Percentiles rank a stretch among this genome's conserved stretches.
Conservation (phyloP, 1,140 invertebrate species). For the Limonius californicus region DNA sequence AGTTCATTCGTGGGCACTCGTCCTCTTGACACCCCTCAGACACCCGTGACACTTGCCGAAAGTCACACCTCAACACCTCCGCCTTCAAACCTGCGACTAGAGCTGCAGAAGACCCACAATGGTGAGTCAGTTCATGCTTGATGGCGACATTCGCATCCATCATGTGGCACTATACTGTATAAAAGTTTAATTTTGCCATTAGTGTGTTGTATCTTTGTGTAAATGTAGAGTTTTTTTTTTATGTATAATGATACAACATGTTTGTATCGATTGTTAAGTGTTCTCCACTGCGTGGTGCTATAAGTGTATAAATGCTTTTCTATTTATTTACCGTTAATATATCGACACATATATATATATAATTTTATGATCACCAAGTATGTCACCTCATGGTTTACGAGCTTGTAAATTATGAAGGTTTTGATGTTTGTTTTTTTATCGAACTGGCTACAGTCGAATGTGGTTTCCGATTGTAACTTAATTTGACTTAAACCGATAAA, state of each 20-base stretch:
- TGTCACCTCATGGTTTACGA: conserved; percentile 42
- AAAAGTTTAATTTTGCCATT: background rate
- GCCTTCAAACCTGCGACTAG: conserved; percentile 49
- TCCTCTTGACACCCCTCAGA: conserved; percentile 79
- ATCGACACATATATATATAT: background rate
- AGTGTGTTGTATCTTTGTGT: conserved; percentile 1
- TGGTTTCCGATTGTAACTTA: no score
- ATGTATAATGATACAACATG: conserved; percentile 2
- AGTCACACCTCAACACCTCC: conserved; percentile 42
- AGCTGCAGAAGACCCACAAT: conserved; percentile 53
- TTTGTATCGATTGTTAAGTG: background rate
- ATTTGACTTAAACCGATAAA: no score
- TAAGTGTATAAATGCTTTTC: background rate
- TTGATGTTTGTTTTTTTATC: conserved; percentile 29
- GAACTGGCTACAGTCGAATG: no score
- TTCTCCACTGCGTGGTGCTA: conserved; percentile 3
- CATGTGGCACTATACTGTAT: background rate
- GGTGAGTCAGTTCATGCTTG: conserved; percentile 59
- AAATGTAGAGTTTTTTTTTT: conserved; percentile 14
- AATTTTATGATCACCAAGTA: background rate
- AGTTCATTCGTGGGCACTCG: conserved; percentile 84
- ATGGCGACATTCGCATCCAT: background rate
- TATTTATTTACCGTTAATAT: conserved; percentile 10
- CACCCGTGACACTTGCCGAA: conserved; percentile 60
- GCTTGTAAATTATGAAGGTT: conserved; percentile 45